Evolutionary conservation across 2,113 vertebrate genomes (phyloP).

Genomic region (Petromus typicus): DNA sequence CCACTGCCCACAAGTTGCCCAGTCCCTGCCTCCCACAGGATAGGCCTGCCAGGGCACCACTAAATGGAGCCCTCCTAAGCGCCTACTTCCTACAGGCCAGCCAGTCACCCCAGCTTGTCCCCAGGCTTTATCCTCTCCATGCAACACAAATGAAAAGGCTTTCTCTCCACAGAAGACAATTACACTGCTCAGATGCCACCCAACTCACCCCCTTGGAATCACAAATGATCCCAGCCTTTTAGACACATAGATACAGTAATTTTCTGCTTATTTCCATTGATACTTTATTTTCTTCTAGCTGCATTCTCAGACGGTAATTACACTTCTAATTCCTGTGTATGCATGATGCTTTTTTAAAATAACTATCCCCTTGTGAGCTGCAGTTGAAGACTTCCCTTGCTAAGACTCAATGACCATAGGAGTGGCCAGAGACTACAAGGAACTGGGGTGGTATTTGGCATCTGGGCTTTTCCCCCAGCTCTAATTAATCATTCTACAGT

Average conservation of each 20-base stretch:
- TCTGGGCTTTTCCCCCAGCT: neutral
- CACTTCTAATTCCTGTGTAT: neutral
- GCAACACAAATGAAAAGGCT: neutral
- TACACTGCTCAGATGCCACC: neutral
- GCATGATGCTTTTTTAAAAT: neutral
- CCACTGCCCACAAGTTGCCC: neutral
- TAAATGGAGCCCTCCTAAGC: neutral
- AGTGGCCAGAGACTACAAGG: neutral
- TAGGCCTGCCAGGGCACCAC: neutral
- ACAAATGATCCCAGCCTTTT: neutral
- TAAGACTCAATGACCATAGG: neutral
- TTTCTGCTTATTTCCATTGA: neutral
- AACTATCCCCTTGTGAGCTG: neutral
- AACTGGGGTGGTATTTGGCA: accelerated
- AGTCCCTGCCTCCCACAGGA: too few species aligned
- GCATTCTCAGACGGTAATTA: neutral
- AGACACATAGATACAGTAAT: neutral
- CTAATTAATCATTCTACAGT: neutral
- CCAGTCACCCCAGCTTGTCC: accelerated
- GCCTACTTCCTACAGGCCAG: neutral
- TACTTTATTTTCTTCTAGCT: neutral
- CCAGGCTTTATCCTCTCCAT: neutral
- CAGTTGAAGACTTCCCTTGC: neutral
- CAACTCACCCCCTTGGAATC: neutral
- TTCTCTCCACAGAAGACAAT: accelerated